Evolutionary conservation across 2,888 invertebrate species (phyloP).

Genomic region (Sesia bembeciformis): DNA sequence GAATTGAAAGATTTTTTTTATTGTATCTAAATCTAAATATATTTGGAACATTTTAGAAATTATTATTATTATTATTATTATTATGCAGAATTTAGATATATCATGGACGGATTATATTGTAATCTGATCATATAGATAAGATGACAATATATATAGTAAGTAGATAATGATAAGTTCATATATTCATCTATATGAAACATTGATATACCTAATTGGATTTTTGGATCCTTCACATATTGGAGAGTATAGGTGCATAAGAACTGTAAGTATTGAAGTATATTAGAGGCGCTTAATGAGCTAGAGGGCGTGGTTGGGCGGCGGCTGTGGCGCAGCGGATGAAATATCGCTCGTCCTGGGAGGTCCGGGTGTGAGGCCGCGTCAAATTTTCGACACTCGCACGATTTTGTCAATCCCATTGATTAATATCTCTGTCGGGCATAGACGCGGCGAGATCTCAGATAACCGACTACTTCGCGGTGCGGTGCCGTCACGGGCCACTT

Average conservation of each 20-base stretch:
- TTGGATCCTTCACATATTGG: no score
- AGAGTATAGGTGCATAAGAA: neutral
- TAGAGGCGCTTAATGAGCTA: conserved; percentile 64
- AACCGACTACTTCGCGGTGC: conserved; percentile 24
- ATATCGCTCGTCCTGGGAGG: conserved; percentile 68
- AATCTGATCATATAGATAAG: no score
- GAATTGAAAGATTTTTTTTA: no score
- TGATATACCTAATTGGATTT: no score
- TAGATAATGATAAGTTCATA: no score
- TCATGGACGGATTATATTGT: no score
- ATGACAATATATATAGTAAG: no score
- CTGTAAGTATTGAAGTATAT: conserved; percentile 46
- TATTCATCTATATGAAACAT: no score
- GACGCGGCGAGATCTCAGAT: conserved; percentile 44
- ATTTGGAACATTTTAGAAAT: no score
- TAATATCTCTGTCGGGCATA: conserved; percentile 45
- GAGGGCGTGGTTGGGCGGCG: conserved; percentile 52
- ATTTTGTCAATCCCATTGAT: conserved; percentile 67
- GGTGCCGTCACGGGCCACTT: conserved; percentile 15
- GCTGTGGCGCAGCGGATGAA: conserved; percentile 48
- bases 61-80: no score
- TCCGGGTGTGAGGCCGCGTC: conserved; percentile 46
- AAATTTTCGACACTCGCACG: conserved; percentile 69
- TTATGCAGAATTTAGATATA: no score
- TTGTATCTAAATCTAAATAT: no score